phyloP scores from a whole-genome alignment of 1,140 invertebrate genomes.

The Megalonaias nervosa region DNA sequence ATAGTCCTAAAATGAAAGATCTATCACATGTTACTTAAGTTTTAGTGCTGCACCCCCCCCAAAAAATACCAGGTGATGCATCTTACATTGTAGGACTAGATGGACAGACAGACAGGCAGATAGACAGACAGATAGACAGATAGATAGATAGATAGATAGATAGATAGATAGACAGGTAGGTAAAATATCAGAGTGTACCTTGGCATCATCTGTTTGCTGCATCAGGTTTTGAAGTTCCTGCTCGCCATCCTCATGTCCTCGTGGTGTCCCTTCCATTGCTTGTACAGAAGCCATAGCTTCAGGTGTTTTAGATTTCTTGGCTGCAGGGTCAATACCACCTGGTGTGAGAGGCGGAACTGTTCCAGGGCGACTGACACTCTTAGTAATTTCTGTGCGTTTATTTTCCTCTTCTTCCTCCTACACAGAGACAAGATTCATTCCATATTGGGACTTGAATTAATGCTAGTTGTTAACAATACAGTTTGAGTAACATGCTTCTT shows the following conservation, averaged over 20 bases:
- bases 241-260: slow-evolving; percentile 31
- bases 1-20: background rate
- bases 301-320: slow-evolving; percentile 10
- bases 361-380: slow-evolving; percentile 33
- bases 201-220: slow-evolving; percentile 69
- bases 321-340: background rate
- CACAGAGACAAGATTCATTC: background rate
- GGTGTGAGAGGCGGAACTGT: slow-evolving; percentile 23
- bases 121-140: background rate
- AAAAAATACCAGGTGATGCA: background rate
- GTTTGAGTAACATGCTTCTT: no score
- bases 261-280: slow-evolving; percentile 7
- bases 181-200: slow-evolving; percentile 47
- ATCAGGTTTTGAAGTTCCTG: slow-evolving; percentile 60
- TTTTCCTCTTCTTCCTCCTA: slow-evolving; percentile 50
- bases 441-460: no score
- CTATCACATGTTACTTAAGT: background rate
- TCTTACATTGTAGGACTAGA: background rate
- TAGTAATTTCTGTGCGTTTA: slow-evolving; percentile 44
- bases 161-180: slow-evolving; percentile 6
- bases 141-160: background rate
- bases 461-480: no score
- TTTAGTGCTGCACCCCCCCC: no score
- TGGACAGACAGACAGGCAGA: background rate
- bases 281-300: slow-evolving; percentile 22